Evolutionary conservation across 2,888 invertebrate species (phyloP).

Genomic region (Synanthedon formicaeformis): DNA sequence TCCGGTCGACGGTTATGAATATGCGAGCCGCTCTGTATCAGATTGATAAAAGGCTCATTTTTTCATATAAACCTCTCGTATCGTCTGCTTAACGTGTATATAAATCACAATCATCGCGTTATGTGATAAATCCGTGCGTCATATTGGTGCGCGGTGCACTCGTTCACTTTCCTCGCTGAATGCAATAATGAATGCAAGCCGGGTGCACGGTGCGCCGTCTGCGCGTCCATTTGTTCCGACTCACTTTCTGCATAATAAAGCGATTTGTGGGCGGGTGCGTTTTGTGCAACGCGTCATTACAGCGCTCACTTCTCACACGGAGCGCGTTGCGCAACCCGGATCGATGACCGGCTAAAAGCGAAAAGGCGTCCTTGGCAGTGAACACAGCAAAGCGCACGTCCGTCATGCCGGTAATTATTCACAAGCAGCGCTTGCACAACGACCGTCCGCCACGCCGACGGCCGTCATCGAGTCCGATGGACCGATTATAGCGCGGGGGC

Average conservation of each 20-base stretch:
- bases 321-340: conserved; percentile 34
- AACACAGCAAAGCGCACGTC: conserved; percentile 36
- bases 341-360: conserved; percentile 46
- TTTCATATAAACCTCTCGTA: conserved; percentile 24
- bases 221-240: conserved; percentile 31
- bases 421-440: conserved; percentile 39
- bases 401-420: conserved; percentile 43
- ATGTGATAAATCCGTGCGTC: conserved; percentile 24
- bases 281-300: conserved; percentile 31
- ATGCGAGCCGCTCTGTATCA: conserved; percentile 35
- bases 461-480: conserved; percentile 8
- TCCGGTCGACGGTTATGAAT: conserved; percentile 45
- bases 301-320: conserved; percentile 16
- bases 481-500: conserved; percentile 5
- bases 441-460: conserved; percentile 14
- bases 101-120: conserved; percentile 33
- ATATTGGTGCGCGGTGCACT: conserved; percentile 2
- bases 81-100: conserved; percentile 13
- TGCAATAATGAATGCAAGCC: conserved; percentile 19
- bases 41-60: conserved; percentile 48
- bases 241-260: conserved; percentile 47
- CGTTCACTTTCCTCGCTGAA: conserved; percentile 28
- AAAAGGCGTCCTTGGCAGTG: conserved; percentile 56
- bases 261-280: conserved; percentile 33
- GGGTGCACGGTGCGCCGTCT: conserved; percentile 11